These are phyloP conservation scores for Acipenser ruthenus DNA, from an alignment of 2,797 vertebrate genomes.

Conservation along the genomic window DNA sequence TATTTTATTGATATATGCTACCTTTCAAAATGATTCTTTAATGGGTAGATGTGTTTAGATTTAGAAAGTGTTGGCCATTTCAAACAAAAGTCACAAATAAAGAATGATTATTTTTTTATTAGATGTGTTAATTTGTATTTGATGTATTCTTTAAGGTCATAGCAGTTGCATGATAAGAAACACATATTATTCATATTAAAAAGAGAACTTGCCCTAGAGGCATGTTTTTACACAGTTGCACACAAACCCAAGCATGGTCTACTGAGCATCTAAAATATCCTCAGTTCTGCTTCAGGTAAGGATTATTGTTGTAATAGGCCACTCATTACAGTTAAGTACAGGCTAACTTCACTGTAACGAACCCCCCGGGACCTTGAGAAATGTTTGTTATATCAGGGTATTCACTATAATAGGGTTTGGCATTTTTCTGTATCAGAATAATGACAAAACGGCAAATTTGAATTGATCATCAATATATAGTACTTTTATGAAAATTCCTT, in stretches of 20 bases:
- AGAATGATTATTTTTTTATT: too few relatives aligned
- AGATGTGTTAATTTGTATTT: neutral
- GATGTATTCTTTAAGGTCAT: constrained; percentile 1
- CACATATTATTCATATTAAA: neutral
- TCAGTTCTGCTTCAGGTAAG: neutral
- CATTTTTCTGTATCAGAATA: too few relatives aligned
- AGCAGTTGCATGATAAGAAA: neutral
- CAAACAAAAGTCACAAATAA: too few relatives aligned
- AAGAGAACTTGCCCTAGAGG: neutral
- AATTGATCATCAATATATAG: too few relatives aligned
- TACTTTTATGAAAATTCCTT: too few relatives aligned
- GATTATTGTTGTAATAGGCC: neutral
- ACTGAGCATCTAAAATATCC: neutral
- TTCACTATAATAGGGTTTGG: too few relatives aligned
- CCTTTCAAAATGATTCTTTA: neutral
- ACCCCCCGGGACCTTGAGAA: too few relatives aligned
- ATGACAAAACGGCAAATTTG: too few relatives aligned
- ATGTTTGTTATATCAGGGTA: too few relatives aligned
- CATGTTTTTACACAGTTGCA: neutral
- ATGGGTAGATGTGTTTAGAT: neutral
- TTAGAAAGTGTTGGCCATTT: neutral
- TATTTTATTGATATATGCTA: neutral
- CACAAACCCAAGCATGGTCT: neutral
- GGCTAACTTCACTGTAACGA: too few relatives aligned
- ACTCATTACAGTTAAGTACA: neutral